Conservation (phyloP, 2,888 invertebrate genomes). For the Clitarchus hookeri region DNA sequence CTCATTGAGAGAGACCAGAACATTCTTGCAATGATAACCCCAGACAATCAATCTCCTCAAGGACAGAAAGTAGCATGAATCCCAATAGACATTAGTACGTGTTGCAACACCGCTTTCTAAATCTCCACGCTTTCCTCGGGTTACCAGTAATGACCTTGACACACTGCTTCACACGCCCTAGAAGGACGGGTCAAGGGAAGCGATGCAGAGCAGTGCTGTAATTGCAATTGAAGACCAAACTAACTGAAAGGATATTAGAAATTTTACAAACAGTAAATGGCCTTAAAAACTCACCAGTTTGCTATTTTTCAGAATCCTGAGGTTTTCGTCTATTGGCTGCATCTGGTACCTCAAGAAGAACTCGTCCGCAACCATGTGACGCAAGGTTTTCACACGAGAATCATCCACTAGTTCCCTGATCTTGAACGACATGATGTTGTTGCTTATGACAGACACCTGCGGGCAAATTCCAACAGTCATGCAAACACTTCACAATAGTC, state of each 20-base stretch:
- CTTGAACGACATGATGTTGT: slow-evolving; percentile 31
- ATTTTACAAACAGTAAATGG: not conserved
- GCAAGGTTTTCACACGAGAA: slow-evolving; percentile 54
- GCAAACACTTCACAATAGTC: slow-evolving; percentile 24
- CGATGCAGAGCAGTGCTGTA: no score
- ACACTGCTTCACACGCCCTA: no score
- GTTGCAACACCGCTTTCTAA: no score
- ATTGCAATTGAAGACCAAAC: no score
- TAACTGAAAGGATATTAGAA: not conserved
- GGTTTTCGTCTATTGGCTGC: not conserved
- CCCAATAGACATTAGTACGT: no score
- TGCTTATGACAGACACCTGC: slow-evolving; percentile 16
- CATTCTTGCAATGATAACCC: no score
- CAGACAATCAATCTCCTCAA: no score
- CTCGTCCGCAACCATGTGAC: slow-evolving; percentile 59
- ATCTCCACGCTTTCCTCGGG: no score
- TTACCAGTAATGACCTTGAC: no score
- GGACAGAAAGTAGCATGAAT: no score
- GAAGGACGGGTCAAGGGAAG: no score
- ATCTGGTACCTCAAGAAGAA: slow-evolving; percentile 66
- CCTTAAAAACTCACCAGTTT: slow-evolving; percentile 29
- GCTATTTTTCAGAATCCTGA: slow-evolving; percentile 22
- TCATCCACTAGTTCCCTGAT: not conserved
- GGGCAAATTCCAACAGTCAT: not conserved
- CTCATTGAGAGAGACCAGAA: no score